Percentiles rank a stretch among this genome's conserved stretches.
Evolutionary conservation across 2,113 vertebrate genomes (phyloP).

Genomic region (Cairina moschata): DNA sequence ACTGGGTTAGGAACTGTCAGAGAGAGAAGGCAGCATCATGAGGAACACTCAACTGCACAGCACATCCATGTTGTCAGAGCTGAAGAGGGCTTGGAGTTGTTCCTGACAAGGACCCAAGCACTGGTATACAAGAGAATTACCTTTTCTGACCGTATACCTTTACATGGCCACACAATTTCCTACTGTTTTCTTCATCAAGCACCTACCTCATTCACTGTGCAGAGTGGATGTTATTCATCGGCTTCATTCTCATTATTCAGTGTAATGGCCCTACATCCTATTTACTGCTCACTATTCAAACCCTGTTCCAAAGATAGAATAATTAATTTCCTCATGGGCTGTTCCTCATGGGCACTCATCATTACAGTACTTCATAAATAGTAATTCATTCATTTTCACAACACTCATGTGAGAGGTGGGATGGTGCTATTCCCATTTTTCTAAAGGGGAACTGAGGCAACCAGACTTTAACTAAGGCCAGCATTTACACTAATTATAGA

Average conservation of each 20-base stretch:
- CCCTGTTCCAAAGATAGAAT: slow-evolving; percentile 59
- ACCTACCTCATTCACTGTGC: not conserved
- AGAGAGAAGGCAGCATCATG: not conserved
- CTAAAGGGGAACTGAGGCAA: slow-evolving; percentile 37
- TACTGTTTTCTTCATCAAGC: not conserved
- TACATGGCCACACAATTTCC: not conserved
- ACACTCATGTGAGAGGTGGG: slow-evolving; percentile 5
- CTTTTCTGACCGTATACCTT: not conserved
- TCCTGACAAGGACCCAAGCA: not conserved
- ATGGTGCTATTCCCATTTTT: slow-evolving; percentile 32
- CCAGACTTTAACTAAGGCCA: not conserved
- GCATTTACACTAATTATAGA: not conserved
- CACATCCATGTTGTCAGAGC: not conserved
- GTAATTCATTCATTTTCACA: slow-evolving; percentile 69
- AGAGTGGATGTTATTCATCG: slow-evolving; percentile 17
- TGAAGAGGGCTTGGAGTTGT: not conserved
- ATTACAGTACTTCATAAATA: slow-evolving; percentile 68
- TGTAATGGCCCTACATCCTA: slow-evolving; percentile 59
- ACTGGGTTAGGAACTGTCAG: accelerated
- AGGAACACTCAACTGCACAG: not conserved
- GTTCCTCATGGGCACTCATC: slow-evolving; percentile 64
- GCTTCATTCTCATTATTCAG: slow-evolving; percentile 55
- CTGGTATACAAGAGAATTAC: not conserved
- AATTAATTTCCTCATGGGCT: slow-evolving; percentile 70
- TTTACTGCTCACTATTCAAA: slow-evolving; percentile 69